Conservation (phyloP, 1,140 invertebrate genomes). For the Marisa cornuarietis region DNA sequence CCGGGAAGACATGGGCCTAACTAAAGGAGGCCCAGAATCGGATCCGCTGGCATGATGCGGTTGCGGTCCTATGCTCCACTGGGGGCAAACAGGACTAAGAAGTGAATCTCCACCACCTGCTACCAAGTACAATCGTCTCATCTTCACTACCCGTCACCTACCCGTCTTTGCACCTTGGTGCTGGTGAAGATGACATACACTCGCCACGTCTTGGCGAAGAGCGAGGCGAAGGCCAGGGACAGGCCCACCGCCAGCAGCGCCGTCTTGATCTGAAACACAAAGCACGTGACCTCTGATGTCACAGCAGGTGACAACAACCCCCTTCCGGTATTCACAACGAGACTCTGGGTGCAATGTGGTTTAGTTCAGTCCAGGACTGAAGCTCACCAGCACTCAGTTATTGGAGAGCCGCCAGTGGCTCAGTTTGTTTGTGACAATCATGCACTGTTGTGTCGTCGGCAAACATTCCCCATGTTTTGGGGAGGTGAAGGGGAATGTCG, state of each 20-base stretch:
- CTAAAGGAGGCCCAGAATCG: too few species aligned
- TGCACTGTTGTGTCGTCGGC: neutral
- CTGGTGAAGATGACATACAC: slow-evolving; percentile 94
- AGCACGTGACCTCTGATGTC: too few species aligned
- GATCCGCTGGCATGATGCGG: too few species aligned
- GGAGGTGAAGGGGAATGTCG: too few species aligned
- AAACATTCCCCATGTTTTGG: too few species aligned
- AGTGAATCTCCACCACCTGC: too few species aligned
- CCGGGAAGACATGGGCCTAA: too few species aligned
- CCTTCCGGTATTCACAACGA: neutral
- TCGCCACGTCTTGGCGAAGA: slow-evolving; percentile 99
- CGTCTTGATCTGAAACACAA: slow-evolving; percentile 29
- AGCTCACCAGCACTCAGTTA: neutral
- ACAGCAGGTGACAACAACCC: too few species aligned
- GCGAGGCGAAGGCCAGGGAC: slow-evolving; percentile 94
- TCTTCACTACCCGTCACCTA: slow-evolving; percentile 66
- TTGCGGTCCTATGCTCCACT: too few species aligned
- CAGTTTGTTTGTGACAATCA: neutral
- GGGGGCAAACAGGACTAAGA: too few species aligned
- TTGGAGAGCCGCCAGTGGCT: too few species aligned
- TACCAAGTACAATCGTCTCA: too few species aligned
- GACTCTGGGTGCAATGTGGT: neutral
- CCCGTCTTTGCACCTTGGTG: slow-evolving; percentile 26
- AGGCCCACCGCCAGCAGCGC: slow-evolving; percentile 97
- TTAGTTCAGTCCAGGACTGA: neutral